A percentile compares a stretch with the other conserved stretches of the same genome.
Conservation (phyloP, 2,797 vertebrate genomes). For the Myoxocephalus aenaeus region DNA sequence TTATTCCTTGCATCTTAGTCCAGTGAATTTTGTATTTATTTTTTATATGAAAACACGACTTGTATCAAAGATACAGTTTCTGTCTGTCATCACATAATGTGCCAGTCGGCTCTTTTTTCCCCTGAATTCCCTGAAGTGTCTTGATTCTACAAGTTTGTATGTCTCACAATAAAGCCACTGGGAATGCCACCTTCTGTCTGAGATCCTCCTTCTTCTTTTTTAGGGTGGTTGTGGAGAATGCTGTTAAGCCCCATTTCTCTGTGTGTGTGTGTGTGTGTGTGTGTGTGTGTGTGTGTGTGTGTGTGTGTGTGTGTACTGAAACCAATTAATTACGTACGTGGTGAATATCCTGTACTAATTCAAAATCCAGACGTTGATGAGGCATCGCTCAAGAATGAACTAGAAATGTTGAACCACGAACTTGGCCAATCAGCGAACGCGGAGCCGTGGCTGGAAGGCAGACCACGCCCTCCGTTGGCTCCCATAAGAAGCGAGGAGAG, state of each 20-base stretch:
- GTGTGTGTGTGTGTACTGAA: conserved; percentile 2
- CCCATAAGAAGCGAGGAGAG: conserved; percentile 8
- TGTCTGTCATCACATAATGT: background rate
- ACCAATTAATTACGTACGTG: background rate
- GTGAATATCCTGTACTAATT: background rate
- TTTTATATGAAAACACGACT: background rate
- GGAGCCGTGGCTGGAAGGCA: accelerated
- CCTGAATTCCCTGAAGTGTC: background rate
- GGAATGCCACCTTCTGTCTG: background rate
- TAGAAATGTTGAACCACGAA: background rate
- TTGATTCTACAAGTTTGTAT: background rate
- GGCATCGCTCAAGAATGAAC: conserved; percentile 21
- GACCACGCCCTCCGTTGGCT: background rate
- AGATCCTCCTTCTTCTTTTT: background rate
- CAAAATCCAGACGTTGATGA: conserved; percentile 36
- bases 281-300: too few species aligned
- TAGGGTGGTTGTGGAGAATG: conserved; percentile 5
- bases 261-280: too few species aligned
- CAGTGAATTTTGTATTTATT: background rate
- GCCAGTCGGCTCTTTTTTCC: background rate
- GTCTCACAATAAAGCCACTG: conserved; percentile 16
- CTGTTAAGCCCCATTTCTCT: background rate
- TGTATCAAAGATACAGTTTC: background rate
- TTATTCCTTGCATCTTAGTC: background rate
- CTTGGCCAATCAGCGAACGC: conserved; percentile 55